Evolutionary conservation across 2,888 invertebrate species (phyloP).

Genomic region (Cataglyphis livida): DNA sequence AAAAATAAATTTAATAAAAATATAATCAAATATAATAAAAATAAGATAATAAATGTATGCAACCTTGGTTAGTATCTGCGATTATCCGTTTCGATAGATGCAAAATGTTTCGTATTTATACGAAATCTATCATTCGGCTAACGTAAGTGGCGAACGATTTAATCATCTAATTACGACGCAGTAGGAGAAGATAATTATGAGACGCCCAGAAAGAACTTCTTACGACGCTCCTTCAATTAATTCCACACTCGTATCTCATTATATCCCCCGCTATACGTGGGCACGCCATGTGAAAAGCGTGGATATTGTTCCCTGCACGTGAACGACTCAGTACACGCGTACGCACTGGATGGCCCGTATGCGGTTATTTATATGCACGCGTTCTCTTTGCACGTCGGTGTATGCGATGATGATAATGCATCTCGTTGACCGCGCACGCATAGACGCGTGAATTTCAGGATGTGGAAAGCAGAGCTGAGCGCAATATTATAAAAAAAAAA

Average conservation of each 20-base stretch:
- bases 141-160: slow-evolving; percentile 7
- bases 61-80: not conserved
- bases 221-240: slow-evolving; percentile 38
- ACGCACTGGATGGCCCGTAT: slow-evolving; percentile 53
- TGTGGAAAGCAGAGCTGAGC: slow-evolving; percentile 6
- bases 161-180: slow-evolving; percentile 38
- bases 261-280: slow-evolving; percentile 32
- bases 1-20: no score
- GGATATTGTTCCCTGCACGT: slow-evolving; percentile 36
- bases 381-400: slow-evolving; percentile 41
- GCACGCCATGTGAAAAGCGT: slow-evolving; percentile 33
- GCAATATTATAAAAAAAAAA: not conserved
- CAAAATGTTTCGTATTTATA: not conserved
- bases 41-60: not conserved
- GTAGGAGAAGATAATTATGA: slow-evolving; percentile 40
- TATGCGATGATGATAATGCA: slow-evolving; percentile 49
- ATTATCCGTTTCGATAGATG: not conserved
- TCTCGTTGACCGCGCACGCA: slow-evolving; percentile 59
- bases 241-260: slow-evolving; percentile 49
- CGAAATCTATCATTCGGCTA: not conserved
- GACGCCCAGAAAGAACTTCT: slow-evolving; percentile 26
- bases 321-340: slow-evolving; percentile 25
- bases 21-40: not conserved
- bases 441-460: slow-evolving; percentile 60
- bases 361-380: slow-evolving; percentile 59